Conservation (phyloP, 1,140 invertebrate genomes). For the Cyclargus thomasi region DNA sequence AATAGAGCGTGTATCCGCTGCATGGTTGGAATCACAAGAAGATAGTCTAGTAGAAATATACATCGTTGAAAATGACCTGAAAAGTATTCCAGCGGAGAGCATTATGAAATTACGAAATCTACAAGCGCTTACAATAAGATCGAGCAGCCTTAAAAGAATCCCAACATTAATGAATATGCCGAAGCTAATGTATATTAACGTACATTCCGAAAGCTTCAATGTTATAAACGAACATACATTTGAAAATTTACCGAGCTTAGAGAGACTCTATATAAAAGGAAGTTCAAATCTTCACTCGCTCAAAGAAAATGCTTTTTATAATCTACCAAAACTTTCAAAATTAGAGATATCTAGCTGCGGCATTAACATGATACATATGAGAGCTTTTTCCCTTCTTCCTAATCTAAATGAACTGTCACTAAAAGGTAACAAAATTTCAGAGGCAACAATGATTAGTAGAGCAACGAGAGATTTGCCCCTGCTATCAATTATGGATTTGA, state of each 20-base stretch:
- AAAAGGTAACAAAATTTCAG: constrained; percentile 82
- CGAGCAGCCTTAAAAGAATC: constrained; percentile 82
- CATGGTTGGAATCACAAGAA: constrained; percentile 87
- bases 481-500: constrained; percentile 81
- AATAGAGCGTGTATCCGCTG: constrained; percentile 85
- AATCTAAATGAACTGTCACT: constrained; percentile 83
- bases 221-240: constrained; percentile 84
- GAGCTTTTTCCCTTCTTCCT: constrained; percentile 83
- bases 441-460: constrained; percentile 86
- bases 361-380: constrained; percentile 85
- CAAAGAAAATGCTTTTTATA: constrained; percentile 84
- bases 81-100: constrained; percentile 85
- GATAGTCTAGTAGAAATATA: constrained; percentile 86
- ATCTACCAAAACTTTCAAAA: constrained; percentile 82
- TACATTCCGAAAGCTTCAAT: constrained; percentile 81
- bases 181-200: constrained; percentile 79
- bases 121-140: constrained; percentile 88
- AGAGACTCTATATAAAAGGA: constrained; percentile 84
- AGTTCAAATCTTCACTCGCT: constrained; percentile 79
- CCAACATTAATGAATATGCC: constrained; percentile 80
- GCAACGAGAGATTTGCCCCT: constrained; percentile 83
- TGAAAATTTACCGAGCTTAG: constrained; percentile 81
- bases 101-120: constrained; percentile 83
- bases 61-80: constrained; percentile 87
- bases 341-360: constrained; percentile 87